Evolutionary conservation across 2,113 vertebrate species (phyloP).

Genomic region (Spermophilus dauricus): DNA sequence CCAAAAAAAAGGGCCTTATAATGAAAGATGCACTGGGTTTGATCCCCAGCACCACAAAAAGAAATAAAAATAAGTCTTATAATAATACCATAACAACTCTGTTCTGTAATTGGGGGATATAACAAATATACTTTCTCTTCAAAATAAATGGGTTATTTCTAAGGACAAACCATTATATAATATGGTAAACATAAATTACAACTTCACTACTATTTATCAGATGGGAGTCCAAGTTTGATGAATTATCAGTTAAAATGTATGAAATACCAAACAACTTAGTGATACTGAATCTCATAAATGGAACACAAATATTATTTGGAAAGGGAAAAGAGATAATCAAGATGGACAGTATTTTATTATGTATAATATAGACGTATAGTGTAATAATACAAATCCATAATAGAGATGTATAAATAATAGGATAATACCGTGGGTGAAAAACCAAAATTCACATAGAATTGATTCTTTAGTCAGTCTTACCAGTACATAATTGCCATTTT

Average conservation of each 20-base stretch:
- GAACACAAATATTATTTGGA: constrained; percentile 27
- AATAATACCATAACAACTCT: neutral
- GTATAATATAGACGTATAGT: neutral
- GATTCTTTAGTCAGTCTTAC: constrained; percentile 86
- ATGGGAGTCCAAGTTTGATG: constrained; percentile 13
- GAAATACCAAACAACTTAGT: constrained; percentile 5
- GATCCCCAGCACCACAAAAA: neutral
- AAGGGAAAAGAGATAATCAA: constrained; percentile 4
- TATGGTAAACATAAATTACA: constrained; percentile 37
- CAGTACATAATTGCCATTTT: constrained; percentile 99
- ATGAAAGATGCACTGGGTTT: neutral
- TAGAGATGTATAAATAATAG: neutral
- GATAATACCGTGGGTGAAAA: neutral
- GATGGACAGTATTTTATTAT: neutral
- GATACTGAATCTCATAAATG: constrained; percentile 36
- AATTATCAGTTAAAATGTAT: constrained; percentile 47
- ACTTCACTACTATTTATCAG: constrained; percentile 36
- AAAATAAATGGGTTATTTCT: neutral
- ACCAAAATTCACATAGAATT: neutral
- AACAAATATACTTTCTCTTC: neutral
- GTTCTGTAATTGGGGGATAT: neutral
- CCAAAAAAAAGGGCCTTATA: neutral
- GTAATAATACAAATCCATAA: neutral
- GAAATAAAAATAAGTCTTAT: neutral
- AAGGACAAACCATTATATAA: neutral